Conservation (phyloP, 1,140 invertebrate genomes). For the Drosophila melanogaster region DNA sequence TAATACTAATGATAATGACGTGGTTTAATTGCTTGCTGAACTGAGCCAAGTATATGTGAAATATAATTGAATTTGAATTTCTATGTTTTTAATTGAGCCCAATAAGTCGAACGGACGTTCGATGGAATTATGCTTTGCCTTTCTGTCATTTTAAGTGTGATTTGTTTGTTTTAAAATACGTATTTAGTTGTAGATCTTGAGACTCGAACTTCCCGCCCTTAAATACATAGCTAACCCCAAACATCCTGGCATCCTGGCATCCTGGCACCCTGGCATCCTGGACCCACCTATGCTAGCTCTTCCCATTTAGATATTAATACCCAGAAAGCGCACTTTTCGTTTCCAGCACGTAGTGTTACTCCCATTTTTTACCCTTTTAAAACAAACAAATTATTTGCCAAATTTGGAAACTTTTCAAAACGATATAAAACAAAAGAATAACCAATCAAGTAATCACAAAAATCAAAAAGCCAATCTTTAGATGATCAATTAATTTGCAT, state of each 20-base stretch:
- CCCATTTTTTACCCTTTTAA: constrained; percentile 47
- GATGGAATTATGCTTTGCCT: constrained; percentile 41
- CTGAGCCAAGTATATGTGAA: constrained; percentile 60
- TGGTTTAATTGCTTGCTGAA: constrained; percentile 44
- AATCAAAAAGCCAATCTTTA: constrained; percentile 85
- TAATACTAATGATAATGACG: constrained; percentile 16
- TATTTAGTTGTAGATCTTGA: constrained; percentile 55
- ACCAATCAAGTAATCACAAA: constrained; percentile 57
- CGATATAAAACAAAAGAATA: constrained; percentile 14
- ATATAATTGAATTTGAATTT: constrained; percentile 25
- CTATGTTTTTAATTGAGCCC: constrained; percentile 27
- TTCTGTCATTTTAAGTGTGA: constrained; percentile 52
- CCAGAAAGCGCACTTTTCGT: constrained; percentile 51
- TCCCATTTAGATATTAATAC: constrained; percentile 39
- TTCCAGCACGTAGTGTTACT: constrained; percentile 55
- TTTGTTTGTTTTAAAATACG: constrained; percentile 75
- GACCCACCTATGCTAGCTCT: neutral
- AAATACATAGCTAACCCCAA: neutral
- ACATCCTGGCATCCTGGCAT: no score
- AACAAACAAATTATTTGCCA: constrained; percentile 75
- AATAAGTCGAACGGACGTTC: constrained; percentile 1
- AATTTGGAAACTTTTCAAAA: constrained; percentile 32
- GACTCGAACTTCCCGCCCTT: neutral
- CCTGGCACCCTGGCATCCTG: neutral
- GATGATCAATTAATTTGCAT: constrained; percentile 81